Percentiles rank a stretch among this genome's conserved stretches.
phyloP scores from a whole-genome alignment of 2,113 vertebrate species.

The Indicator maculatus region DNA sequence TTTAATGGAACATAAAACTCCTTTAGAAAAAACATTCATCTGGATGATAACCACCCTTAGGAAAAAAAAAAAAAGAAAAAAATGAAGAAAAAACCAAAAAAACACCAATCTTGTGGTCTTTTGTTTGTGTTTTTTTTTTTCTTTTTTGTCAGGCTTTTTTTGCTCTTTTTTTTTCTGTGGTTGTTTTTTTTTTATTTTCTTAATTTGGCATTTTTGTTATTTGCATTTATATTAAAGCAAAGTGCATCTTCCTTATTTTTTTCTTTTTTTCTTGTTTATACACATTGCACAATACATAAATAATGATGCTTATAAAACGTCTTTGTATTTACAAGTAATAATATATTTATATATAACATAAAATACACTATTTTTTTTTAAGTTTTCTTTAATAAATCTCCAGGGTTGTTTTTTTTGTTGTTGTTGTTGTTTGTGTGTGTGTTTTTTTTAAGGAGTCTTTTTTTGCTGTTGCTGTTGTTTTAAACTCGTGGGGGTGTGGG shows the following conservation, averaged over 20 bases:
- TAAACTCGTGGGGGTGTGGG: conserved; percentile 24
- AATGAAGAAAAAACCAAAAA: not conserved
- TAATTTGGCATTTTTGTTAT: conserved; percentile 96
- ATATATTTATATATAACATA: conserved; percentile 99
- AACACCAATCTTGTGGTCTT: conserved; percentile 73
- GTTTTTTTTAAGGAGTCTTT: conserved; percentile 79
- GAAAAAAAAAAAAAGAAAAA: no score
- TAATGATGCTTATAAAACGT: conserved; percentile 99
- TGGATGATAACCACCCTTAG: conserved; percentile 68
- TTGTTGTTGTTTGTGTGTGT: no score
- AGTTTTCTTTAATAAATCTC: conserved; percentile 94
- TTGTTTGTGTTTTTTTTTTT: conserved; percentile 80
- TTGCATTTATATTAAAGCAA: conserved; percentile 99
- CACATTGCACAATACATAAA: conserved; percentile 99
- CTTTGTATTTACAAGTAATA: conserved; percentile 99
- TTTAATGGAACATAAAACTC: conserved; percentile 81
- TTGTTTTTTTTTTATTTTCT: conserved; percentile 79
- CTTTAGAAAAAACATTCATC: conserved; percentile 81
- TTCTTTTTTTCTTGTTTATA: conserved; percentile 91
- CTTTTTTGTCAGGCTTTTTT: conserved; percentile 77
- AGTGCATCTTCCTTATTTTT: conserved; percentile 97
- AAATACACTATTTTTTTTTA: conserved; percentile 91
- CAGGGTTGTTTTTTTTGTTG: conserved; percentile 62
- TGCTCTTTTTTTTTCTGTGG: conserved; percentile 82
- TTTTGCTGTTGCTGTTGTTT: not conserved